Percentiles rank a stretch among this genome's conserved stretches.
phyloP scores from a whole-genome alignment of 2,113 vertebrate genomes.

The Porphyrio hochstetteri region DNA sequence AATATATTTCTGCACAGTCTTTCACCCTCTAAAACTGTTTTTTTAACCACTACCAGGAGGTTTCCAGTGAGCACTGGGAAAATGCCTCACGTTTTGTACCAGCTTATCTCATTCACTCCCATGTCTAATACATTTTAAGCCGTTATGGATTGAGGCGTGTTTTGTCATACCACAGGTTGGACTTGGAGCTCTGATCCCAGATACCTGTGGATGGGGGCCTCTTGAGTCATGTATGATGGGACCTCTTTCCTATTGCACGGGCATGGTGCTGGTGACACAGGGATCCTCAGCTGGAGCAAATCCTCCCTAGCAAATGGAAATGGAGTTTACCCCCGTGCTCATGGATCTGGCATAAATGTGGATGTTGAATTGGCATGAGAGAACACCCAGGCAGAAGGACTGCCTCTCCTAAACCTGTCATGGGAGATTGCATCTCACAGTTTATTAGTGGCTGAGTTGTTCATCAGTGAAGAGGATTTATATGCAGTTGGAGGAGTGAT shows the following conservation, averaged over 20 bases:
- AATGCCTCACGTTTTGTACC: not conserved
- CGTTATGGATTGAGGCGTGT: accelerated
- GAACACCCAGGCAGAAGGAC: not conserved
- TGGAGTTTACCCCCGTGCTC: not conserved
- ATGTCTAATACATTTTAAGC: not conserved
- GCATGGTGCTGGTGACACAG: not conserved
- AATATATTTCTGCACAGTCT: not conserved
- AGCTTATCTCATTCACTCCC: not conserved
- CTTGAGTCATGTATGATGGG: not conserved
- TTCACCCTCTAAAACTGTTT: not conserved
- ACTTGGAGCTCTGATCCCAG: not conserved
- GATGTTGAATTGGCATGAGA: not conserved
- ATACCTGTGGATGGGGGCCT: not conserved
- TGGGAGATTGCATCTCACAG: not conserved
- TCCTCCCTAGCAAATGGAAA: not conserved
- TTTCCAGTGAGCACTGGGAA: not conserved
- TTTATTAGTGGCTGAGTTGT: not conserved
- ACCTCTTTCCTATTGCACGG: not conserved
- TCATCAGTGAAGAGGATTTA: not conserved
- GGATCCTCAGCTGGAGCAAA: not conserved
- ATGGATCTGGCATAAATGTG: not conserved
- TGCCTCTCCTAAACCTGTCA: not conserved
- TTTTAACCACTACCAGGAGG: not conserved
- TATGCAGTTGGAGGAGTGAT: not conserved
- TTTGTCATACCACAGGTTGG: not conserved